Percentiles rank a stretch among this genome's conserved stretches.
Conservation (phyloP, 2,797 vertebrate species). For the Hybognathus amarus region DNA sequence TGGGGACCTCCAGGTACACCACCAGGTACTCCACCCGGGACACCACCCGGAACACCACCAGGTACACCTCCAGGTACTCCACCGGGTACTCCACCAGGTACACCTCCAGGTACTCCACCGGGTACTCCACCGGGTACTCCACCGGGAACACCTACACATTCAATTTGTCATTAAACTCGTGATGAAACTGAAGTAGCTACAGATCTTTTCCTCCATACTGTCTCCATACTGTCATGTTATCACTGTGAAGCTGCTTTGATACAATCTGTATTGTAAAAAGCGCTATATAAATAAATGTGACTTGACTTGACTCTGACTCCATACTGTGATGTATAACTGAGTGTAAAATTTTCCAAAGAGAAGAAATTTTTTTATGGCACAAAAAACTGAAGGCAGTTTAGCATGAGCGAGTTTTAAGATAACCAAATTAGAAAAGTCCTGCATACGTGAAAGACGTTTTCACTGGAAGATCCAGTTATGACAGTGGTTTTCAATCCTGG, state of each 20-base stretch:
- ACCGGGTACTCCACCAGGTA: slow-evolving; percentile 36
- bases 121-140: neutral
- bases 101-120: neutral
- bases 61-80: neutral
- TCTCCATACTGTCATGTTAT: neutral
- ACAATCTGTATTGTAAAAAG: too few species aligned
- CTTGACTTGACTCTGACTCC: too few species aligned
- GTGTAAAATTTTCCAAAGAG: neutral
- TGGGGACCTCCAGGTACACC: slow-evolving; percentile 5
- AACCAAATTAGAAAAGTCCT: neutral
- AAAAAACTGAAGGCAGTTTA: neutral
- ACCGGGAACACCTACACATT: slow-evolving; percentile 10
- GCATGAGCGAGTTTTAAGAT: neutral
- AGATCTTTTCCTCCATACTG: neutral
- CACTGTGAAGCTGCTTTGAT: too few species aligned
- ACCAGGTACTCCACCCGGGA: neutral
- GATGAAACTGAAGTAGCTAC: neutral
- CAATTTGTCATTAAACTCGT: neutral
- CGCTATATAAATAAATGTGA: too few species aligned
- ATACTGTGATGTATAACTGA: neutral
- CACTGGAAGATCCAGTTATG: neutral
- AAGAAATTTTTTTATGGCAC: neutral
- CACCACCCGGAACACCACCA: neutral
- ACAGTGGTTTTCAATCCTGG: neutral
- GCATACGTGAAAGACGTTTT: neutral